These are phyloP conservation scores for Chionomys nivalis DNA, from an alignment of 2,113 vertebrate genomes.

Conservation along the genomic window DNA sequence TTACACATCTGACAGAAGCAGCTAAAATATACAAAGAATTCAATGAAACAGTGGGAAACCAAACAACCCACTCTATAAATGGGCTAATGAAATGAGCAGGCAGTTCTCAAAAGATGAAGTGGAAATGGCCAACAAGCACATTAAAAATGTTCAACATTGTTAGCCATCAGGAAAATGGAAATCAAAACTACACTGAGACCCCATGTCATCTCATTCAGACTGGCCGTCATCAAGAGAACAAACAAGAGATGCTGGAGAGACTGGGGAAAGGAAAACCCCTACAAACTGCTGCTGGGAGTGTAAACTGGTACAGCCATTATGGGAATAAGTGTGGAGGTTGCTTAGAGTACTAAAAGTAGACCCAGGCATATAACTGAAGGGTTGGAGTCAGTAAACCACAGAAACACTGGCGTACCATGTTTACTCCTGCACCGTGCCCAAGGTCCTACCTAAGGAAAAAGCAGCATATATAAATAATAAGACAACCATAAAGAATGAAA, in stretches of 20 bases:
- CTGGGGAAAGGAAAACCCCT: no score
- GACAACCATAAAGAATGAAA: neutral
- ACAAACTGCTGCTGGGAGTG: neutral
- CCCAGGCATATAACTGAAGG: neutral
- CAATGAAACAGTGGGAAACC: neutral
- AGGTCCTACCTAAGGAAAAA: neutral
- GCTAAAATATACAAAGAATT: neutral
- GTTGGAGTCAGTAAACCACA: neutral
- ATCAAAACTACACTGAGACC: neutral
- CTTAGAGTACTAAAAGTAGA: neutral
- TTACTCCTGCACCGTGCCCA: neutral
- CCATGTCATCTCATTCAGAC: neutral
- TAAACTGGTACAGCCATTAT: no score
- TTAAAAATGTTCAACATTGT: neutral
- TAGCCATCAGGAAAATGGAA: neutral
- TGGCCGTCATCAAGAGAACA: neutral
- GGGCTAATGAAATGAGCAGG: neutral
- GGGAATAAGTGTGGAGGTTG: neutral
- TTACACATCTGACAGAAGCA: neutral
- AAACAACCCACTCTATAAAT: neutral
- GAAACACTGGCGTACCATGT: neutral
- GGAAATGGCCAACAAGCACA: neutral
- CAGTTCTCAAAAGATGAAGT: neutral
- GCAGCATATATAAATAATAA: neutral
- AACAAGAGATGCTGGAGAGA: neutral